Percentiles rank a stretch among this genome's conserved stretches.
phyloP scores from a whole-genome alignment of 2,797 vertebrate species.

The Taeniopygia guttata region DNA sequence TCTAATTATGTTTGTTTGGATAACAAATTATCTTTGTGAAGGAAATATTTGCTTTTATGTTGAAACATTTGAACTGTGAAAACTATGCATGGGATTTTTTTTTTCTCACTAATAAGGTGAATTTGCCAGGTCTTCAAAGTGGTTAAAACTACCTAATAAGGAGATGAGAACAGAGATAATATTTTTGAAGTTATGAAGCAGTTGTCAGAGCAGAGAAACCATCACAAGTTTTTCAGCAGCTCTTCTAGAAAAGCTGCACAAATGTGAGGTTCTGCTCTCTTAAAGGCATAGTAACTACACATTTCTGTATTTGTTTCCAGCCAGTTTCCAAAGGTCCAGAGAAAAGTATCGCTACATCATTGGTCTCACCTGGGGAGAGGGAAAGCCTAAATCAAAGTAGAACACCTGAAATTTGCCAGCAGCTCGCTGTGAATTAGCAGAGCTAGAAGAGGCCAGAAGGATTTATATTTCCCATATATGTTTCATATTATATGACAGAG shows the following conservation, averaged over 20 bases:
- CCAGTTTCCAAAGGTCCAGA: neutral
- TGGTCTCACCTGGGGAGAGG: neutral
- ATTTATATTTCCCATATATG: neutral
- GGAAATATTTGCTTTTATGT: slow-evolving; percentile 52
- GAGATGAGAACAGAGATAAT: neutral
- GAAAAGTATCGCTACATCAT: neutral
- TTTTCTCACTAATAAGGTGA: neutral
- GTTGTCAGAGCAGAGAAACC: neutral
- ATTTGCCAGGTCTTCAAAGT: slow-evolving; percentile 10
- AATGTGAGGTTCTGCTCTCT: neutral
- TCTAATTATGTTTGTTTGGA: slow-evolving; percentile 45
- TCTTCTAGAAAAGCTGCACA: neutral
- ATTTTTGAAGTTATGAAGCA: neutral
- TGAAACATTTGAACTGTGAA: slow-evolving; percentile 29
- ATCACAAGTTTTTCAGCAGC: neutral
- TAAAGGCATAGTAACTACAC: neutral
- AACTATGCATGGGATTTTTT: neutral
- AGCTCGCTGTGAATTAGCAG: neutral
- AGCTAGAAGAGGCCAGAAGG: neutral
- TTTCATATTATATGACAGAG: neutral
- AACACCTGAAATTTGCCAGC: neutral
- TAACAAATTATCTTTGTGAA: slow-evolving; percentile 24
- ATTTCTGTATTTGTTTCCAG: neutral
- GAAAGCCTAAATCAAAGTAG: neutral
- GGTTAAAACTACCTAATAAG: slow-evolving; percentile 3